Percentiles rank a stretch among this genome's conserved stretches.
Conservation (phyloP, 2,113 vertebrate species). For the Castor canadensis region DNA sequence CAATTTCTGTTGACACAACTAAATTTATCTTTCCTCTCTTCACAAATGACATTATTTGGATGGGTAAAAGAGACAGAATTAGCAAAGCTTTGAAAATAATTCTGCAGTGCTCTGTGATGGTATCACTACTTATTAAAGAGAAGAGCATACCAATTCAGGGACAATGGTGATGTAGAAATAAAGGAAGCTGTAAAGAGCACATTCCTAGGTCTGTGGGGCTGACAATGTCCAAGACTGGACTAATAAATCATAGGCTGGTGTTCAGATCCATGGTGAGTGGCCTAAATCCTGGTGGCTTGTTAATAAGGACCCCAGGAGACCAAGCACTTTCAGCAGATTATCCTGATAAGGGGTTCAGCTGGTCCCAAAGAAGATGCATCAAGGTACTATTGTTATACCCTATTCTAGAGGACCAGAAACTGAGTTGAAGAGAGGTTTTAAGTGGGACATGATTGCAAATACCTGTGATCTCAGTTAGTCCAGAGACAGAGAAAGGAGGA, state of each 20-base stretch:
- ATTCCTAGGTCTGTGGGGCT: background rate
- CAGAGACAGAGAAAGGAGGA: no score
- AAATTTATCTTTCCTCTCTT: conserved; percentile 52
- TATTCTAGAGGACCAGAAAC: background rate
- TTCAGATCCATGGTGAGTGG: background rate
- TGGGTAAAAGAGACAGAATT: conserved; percentile 18
- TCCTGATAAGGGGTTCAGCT: background rate
- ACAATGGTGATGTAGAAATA: background rate
- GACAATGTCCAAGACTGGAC: background rate
- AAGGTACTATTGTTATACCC: background rate
- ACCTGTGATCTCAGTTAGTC: no score
- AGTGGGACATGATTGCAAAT: no score
- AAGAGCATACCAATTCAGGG: background rate
- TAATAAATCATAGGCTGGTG: background rate
- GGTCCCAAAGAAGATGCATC: background rate
- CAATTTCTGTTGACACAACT: conserved; percentile 42
- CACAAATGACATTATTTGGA: conserved; percentile 22
- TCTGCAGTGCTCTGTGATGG: background rate
- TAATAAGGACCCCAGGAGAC: background rate
- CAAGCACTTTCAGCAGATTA: background rate
- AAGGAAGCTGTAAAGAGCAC: background rate
- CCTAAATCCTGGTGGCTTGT: background rate
- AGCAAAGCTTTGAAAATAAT: background rate
- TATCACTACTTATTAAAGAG: background rate
- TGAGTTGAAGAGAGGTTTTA: background rate